A percentile compares a stretch with the other conserved stretches of the same genome.
These are phyloP conservation scores for Tinea semifulvella DNA, from an alignment of 2,888 invertebrate genomes.

Conservation along the genomic window DNA sequence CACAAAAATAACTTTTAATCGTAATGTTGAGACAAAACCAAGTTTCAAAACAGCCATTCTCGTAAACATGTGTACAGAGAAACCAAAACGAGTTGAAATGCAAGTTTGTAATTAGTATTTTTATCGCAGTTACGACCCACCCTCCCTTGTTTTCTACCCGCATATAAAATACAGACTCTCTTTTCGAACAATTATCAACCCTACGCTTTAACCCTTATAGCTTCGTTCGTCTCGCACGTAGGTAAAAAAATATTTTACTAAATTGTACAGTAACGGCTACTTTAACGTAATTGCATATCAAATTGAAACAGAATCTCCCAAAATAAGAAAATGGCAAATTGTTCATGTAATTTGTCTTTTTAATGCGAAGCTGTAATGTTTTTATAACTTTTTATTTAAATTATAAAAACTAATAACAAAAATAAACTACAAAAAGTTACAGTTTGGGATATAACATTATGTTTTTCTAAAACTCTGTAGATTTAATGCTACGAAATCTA, in stretches of 20 bases:
- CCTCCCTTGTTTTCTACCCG: conserved; percentile 21
- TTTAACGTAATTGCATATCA: conserved; percentile 6
- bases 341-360: no score
- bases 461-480: no score
- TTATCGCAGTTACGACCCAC: conserved; percentile 24
- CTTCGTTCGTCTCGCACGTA: background rate
- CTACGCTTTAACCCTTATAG: background rate
- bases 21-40: conserved; percentile 7
- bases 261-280: conserved; percentile 7
- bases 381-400: no score
- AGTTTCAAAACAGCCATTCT: background rate
- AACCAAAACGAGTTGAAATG: conserved; percentile 25
- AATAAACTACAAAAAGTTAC: no score
- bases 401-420: no score
- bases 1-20: background rate
- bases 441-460: no score
- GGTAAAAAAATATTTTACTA: background rate
- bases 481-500: no score
- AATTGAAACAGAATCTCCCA: conserved; percentile 3
- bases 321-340: no score
- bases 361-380: no score
- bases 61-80: conserved; percentile 12
- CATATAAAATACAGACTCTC: conserved; percentile 19
- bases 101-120: conserved; percentile 33
- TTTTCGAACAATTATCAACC: background rate